Base-by-base conservation (phyloP, 2,797 vertebrate species). In the Enteromius viviparus region DNA sequence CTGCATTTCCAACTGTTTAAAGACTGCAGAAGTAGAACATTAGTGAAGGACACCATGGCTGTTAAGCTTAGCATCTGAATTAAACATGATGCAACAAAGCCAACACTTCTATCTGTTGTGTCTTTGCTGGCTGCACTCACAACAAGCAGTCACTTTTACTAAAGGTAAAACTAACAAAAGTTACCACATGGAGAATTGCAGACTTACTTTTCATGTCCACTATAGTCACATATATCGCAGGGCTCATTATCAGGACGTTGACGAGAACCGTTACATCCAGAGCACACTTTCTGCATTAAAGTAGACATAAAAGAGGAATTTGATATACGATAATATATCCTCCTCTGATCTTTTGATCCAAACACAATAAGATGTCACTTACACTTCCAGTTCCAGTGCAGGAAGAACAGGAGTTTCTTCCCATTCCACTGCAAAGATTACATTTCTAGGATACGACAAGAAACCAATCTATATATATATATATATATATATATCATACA, bases 361-460 rank as follows among this genome's bases (percentile, higher is more conserved):
- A 51, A 70, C 42, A 70, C n/a, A 32, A 21, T 8, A 70, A 66
- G 6, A 5, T 9, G 0, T 32, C 8, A 86, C 95, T 94, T 91
- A 96, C 95, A 82, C 89, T 96, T 4, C 95, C 94, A 84, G 85
- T 87, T 7, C 94, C 94, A 5, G 86, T 72, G 85, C 94, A 95
- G 2, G 92, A 82, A 78, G 83, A 90, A 87, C 95, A 96, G 49
- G 92, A 92, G 51, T 26, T 88, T 53, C 68, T 87, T 1, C 94
- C 94, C 88, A 89, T 92, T 70, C 93, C 94, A 47, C 92, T 0
- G 80, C 95, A 95, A 34, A 0, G 9, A n/a, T 95, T 92, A 87
- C 95, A 96, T 85, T 3, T 71, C 94, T 96, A 87, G 47, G 14
- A 70, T 1, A 69, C 9, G 78, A 11, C 32, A 84, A 76, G 0